Evolutionary conservation across 2,113 vertebrate genomes (phyloP).

Genomic region (Corythoichthys intestinalis): DNA sequence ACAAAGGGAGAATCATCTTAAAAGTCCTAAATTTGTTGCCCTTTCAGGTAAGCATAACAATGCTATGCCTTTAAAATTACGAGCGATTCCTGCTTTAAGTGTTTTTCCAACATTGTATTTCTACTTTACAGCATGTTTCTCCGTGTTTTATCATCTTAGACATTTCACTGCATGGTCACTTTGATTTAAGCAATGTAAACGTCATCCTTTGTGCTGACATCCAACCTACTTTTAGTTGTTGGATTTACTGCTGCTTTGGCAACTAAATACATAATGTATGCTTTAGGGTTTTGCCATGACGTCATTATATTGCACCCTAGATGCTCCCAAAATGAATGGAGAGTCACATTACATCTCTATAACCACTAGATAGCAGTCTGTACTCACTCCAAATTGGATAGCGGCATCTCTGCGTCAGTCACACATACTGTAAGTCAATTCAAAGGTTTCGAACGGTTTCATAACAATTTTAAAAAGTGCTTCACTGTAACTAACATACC

Average conservation of each 20-base stretch:
- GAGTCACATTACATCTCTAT: neutral
- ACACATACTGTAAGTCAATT: neutral
- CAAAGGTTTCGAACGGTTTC: neutral
- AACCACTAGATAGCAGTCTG: conserved; percentile 47
- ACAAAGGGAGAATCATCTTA: neutral
- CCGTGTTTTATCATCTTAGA: neutral
- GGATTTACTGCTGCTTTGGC: neutral
- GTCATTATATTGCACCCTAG: neutral
- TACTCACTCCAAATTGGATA: neutral
- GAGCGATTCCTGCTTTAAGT: neutral
- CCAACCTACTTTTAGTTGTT: neutral
- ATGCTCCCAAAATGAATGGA: neutral
- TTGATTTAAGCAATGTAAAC: neutral
- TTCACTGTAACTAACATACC: neutral
- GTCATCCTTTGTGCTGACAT: neutral
- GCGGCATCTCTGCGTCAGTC: neutral
- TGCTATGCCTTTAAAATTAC: neutral
- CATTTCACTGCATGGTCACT: neutral
- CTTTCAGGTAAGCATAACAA: neutral
- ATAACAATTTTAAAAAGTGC: neutral
- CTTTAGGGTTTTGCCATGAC: neutral
- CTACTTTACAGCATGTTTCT: conserved; percentile 1
- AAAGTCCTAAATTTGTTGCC: neutral
- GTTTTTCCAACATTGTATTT: neutral
- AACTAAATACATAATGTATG: neutral